phyloP scores from a whole-genome alignment of 2,797 vertebrate species.

The Lepilemur septentrionalis region DNA sequence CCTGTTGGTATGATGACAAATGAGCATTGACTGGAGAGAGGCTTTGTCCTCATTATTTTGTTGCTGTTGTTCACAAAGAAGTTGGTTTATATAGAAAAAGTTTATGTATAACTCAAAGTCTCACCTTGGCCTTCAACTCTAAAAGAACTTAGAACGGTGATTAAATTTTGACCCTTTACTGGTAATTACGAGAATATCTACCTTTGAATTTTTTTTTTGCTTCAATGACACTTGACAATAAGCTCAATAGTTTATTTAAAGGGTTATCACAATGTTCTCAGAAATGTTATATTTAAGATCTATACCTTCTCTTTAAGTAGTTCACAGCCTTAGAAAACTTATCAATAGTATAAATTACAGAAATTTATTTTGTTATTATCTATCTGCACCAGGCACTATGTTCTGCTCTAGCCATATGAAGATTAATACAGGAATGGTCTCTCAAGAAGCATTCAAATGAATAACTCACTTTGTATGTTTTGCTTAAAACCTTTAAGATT shows the following conservation, averaged over 20 bases:
- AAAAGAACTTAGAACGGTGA: not conserved
- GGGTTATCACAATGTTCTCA: not conserved
- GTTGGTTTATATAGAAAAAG: not conserved
- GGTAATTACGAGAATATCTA: not conserved
- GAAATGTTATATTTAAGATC: not conserved
- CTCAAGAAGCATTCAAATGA: not conserved
- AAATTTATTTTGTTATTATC: not conserved
- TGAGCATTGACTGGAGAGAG: not conserved
- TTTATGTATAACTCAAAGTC: not conserved
- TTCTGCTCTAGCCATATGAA: not conserved
- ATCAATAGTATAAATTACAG: not conserved
- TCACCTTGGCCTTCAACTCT: not conserved
- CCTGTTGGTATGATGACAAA: not conserved
- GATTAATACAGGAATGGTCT: not conserved
- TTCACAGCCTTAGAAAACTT: not conserved
- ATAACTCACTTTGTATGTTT: not conserved
- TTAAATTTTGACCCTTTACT: not conserved
- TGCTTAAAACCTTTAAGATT: not conserved
- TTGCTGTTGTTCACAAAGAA: not conserved
- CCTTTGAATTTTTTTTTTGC: not conserved
- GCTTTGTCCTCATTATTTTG: not conserved
- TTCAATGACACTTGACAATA: not conserved
- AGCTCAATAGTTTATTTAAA: not conserved
- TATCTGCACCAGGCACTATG: not conserved
- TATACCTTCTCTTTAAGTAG: not conserved